Evolutionary conservation across 2,113 vertebrate genomes (phyloP).

Genomic region (Myocastor coypus): DNA sequence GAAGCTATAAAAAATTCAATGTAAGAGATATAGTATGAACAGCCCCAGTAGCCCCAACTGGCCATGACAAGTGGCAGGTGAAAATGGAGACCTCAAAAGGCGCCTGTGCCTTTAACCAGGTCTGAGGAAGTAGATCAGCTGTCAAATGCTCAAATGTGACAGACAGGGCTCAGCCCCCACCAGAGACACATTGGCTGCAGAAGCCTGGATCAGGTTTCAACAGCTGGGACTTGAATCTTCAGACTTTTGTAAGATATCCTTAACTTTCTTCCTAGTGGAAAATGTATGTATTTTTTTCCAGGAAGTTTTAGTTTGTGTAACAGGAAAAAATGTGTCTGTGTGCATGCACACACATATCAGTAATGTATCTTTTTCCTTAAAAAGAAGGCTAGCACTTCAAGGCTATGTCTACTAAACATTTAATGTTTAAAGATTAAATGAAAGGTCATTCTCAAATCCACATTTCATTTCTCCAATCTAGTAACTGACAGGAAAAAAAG

Average conservation of each 20-base stretch:
- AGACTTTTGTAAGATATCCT: conserved; percentile 72
- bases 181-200: conserved; percentile 45
- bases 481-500: not conserved
- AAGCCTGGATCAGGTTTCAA: conserved; percentile 82
- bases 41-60: not conserved
- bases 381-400: not conserved
- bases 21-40: conserved; percentile 17
- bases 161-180: conserved; percentile 68
- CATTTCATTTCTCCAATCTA: conserved; percentile 41
- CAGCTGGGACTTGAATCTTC: conserved; percentile 83
- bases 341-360: not conserved
- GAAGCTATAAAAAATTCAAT: conserved; percentile 64
- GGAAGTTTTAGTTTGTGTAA: conserved; percentile 29
- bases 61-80: not conserved
- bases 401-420: conserved; percentile 24
- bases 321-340: not conserved
- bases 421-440: conserved; percentile 29
- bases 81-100: conserved; percentile 36
- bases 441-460: conserved; percentile 43
- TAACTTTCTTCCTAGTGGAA: conserved; percentile 62
- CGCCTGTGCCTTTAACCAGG: conserved; percentile 47
- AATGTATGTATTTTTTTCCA: not conserved
- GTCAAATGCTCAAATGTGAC: conserved; percentile 72
- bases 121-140: conserved; percentile 84
- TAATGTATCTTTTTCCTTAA: conserved; percentile 14